A percentile compares a stretch with the other conserved stretches of the same genome.
phyloP scores from a whole-genome alignment of 2,113 vertebrate species.

The Seriola dumerili region DNA sequence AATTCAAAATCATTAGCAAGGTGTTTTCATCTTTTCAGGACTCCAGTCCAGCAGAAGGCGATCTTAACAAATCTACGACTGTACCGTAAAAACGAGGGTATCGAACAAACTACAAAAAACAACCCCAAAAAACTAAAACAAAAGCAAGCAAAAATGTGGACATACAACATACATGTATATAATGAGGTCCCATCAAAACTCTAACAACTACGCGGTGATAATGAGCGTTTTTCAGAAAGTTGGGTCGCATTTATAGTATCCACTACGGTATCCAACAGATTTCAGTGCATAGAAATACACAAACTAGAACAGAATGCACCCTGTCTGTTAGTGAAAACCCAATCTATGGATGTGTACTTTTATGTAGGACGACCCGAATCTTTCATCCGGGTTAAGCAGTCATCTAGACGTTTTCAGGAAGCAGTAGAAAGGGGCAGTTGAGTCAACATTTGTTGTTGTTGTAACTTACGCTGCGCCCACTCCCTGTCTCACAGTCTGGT shows the following conservation, averaged over 20 bases:
- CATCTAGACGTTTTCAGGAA: conserved; percentile 50
- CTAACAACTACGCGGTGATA: background rate
- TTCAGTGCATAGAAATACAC: background rate
- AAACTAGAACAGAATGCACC: background rate
- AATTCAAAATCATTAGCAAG: background rate
- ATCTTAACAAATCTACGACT: no score
- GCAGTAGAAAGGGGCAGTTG: background rate
- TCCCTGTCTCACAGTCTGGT: background rate
- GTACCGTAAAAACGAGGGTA: no score
- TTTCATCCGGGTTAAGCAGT: conserved; percentile 37
- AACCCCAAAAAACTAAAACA: no score
- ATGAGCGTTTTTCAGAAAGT: background rate
- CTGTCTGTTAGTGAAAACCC: fast-evolving
- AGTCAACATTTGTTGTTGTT: conserved; percentile 47
- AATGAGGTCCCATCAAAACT: no score
- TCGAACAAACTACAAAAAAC: no score
- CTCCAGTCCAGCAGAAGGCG: conserved; percentile 46
- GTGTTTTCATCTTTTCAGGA: background rate
- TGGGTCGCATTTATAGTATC: background rate
- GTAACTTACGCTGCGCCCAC: background rate
- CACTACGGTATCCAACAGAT: background rate
- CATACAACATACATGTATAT: no score
- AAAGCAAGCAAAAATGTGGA: no score
- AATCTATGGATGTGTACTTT: background rate
- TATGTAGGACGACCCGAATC: conserved; percentile 13